Conservation (phyloP, 1,140 invertebrate species). For the Sarcophaga peregrina region DNA sequence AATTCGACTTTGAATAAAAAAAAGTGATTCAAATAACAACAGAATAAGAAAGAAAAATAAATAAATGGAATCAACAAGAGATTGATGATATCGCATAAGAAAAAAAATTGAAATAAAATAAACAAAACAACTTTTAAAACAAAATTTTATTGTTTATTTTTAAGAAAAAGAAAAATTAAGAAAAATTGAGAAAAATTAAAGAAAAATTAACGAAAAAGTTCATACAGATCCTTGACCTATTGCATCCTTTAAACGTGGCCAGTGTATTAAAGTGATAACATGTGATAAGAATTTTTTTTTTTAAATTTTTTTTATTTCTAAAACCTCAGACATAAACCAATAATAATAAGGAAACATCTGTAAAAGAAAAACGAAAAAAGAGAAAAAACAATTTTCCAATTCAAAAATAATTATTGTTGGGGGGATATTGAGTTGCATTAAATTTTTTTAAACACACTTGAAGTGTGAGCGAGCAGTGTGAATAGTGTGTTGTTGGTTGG, state of each 20-base stretch:
- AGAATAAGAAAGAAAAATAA: constrained; percentile 12
- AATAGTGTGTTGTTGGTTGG: background rate
- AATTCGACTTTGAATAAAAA: background rate
- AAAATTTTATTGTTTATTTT: background rate
- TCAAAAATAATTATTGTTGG: background rate
- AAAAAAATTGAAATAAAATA: constrained; percentile 15
- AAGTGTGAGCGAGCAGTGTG: background rate
- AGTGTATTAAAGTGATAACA: too few species aligned
- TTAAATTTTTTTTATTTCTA: too few species aligned
- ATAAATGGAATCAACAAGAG: background rate
- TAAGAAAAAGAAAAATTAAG: too few species aligned
- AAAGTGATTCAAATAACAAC: background rate
- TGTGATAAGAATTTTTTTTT: too few species aligned
- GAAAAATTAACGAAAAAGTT: too few species aligned
- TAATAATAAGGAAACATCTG: background rate
- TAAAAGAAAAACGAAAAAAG: constrained; percentile 1
- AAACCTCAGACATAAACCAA: too few species aligned
- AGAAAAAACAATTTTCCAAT: background rate
- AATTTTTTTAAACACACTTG: background rate
- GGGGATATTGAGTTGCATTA: background rate
- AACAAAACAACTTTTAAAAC: background rate
- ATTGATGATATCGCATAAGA: background rate
- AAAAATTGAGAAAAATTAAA: too few species aligned
- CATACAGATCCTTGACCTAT: too few species aligned
- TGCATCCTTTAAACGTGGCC: too few species aligned